Evolutionary conservation across 2,797 vertebrate genomes (phyloP), one percentile per base, ranked within the genome.

Genomic region (Aulostomus chinensis): DNA sequence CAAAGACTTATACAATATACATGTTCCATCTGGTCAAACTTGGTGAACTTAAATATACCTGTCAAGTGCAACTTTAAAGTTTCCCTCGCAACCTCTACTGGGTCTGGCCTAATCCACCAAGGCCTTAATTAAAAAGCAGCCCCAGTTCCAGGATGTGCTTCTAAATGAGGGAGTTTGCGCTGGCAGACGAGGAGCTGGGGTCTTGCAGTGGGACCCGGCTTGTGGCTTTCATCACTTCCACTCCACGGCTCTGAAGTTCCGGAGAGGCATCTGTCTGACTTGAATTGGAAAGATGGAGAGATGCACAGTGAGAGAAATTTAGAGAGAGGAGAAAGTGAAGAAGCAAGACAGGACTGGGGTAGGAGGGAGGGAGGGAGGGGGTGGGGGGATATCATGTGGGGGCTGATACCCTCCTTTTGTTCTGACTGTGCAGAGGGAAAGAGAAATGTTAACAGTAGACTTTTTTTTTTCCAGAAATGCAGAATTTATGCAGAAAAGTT

Each of bases 91-190:
- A 71, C 78, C 78, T 81, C 84, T 68, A 53, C 81, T 75, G 80
- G 80, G 79, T 78, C 75, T 84, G 67, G 42, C 24, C 68, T 77
- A 88, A 89, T 88, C 61, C 89, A 90, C 88, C 59, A 83, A 89
- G 90, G 89, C 83, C 88, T 91, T 90, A 90, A 91, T 90, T 91
- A 91, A 88, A 88, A 86, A 82, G 86, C 81, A 84, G 84, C 82
- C 79, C 78, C 67, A 78, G 77, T 84, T 89, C 81, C 80, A 81
- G 86, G 80, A 77, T 76, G 85, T 75, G 80, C 67, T 83, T 86
- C 76, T 86, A 86, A 90, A 88, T 88, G 84, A 86, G 88, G 81
- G 84, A 78, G 80, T 80, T 76, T 82, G 82, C 56, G 69, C 83
- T 82, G 83, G 77, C 84, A 88, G 86, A 79, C 60, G 78, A 78